Conservation (phyloP, 1,140 invertebrate species). For the Cotesia glomerata region DNA sequence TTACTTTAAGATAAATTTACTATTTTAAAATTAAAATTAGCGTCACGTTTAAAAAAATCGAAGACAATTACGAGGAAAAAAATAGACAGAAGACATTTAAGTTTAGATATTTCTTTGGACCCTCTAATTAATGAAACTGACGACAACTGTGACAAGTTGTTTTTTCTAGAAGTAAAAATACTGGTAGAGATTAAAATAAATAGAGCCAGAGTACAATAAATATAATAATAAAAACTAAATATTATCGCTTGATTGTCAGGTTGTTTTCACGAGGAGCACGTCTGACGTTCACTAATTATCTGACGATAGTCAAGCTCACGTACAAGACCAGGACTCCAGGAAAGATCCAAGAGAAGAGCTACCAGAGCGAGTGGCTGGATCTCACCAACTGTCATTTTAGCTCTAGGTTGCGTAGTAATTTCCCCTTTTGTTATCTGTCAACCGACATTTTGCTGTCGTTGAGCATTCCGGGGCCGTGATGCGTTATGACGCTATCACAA, state of each 20-base stretch:
- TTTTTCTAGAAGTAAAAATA: neutral
- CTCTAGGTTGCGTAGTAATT: conserved; percentile 21
- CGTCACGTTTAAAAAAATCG: no score
- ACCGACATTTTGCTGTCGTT: conserved; percentile 20
- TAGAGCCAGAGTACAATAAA: neutral
- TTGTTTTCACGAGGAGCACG: conserved; percentile 4
- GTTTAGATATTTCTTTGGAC: no score
- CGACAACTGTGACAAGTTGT: no score
- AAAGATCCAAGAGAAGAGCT: conserved; percentile 1
- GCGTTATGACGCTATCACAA: conserved; percentile 7
- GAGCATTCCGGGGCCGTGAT: neutral
- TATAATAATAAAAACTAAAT: neutral
- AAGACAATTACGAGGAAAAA: no score
- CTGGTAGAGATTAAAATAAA: neutral
- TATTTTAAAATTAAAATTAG: no score
- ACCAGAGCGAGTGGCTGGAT: conserved; percentile 6
- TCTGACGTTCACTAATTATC: conserved; percentile 27
- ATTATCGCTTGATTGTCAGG: neutral
- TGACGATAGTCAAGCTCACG: conserved; percentile 23
- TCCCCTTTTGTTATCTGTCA: conserved; percentile 3
- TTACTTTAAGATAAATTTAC: no score
- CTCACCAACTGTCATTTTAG: conserved; percentile 25
- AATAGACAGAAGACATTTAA: no score
- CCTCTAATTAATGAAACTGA: no score
- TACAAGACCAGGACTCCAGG: conserved; percentile 1